Evolutionary conservation across 2,797 vertebrate genomes (phyloP).

Genomic region (Eupleurogrammus muticus): DNA sequence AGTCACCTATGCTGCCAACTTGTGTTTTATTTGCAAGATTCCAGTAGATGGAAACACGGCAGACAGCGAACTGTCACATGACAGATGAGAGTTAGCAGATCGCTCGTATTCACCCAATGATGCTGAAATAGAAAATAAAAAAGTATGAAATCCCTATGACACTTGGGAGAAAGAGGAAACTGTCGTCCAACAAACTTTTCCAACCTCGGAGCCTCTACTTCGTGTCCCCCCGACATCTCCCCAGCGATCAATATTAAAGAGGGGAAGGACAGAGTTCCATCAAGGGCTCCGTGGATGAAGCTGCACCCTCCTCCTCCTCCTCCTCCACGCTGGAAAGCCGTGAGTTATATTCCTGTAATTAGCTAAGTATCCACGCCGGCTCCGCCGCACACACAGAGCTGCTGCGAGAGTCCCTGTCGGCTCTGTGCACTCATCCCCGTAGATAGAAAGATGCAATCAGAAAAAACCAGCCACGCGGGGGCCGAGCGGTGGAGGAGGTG

Average conservation of each 20-base stretch:
- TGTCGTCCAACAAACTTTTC: conserved; percentile 68
- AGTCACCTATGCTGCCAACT: too few relatives aligned
- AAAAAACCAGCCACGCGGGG: conserved; percentile 62
- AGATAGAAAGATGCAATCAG: conserved; percentile 62
- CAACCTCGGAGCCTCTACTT: conserved; percentile 45
- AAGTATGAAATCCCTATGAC: conserved; percentile 27
- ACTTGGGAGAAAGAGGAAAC: conserved; percentile 57
- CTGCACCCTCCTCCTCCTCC: conserved; percentile 44
- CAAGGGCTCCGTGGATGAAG: conserved; percentile 62
- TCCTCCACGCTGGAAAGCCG: conserved; percentile 61
- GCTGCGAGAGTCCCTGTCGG: conserved; percentile 52
- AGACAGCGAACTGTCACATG: background rate
- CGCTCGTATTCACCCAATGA: background rate
- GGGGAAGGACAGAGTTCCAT: conserved; percentile 76
- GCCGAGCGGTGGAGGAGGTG: background rate
- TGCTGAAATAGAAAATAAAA: background rate
- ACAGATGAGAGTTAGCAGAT: background rate
- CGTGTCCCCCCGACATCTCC: conserved; percentile 67
- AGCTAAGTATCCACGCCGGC: conserved; percentile 70
- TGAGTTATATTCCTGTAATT: conserved; percentile 78
- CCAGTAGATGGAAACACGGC: background rate
- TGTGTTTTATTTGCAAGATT: too few relatives aligned
- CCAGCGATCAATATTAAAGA: conserved; percentile 76
- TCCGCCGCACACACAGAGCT: conserved; percentile 40
- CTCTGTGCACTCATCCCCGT: conserved; percentile 49